Percentiles rank a stretch among this genome's conserved stretches.
Evolutionary conservation across 2,797 vertebrate species (phyloP).

Genomic region (Sphaeramia orbicularis): DNA sequence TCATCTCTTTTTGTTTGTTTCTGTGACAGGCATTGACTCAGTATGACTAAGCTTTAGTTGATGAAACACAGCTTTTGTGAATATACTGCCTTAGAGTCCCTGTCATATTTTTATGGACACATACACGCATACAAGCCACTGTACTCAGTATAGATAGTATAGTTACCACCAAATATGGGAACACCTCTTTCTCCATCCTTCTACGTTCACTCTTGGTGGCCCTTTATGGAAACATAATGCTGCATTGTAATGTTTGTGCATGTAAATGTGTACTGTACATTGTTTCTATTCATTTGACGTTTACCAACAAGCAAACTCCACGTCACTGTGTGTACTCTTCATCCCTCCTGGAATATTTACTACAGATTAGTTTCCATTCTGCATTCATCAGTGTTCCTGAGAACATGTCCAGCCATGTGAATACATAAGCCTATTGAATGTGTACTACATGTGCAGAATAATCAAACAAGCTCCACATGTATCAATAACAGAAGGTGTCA

Average conservation of each 20-base stretch:
- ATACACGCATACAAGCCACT: background rate
- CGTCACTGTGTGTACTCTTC: background rate
- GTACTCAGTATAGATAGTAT: too few relatives aligned
- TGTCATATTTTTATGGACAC: background rate
- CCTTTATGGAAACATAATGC: background rate
- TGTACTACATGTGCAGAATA: conserved; percentile 25
- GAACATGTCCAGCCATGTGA: conserved; percentile 45
- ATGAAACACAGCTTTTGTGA: conserved; percentile 24
- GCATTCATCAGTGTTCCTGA: conserved; percentile 34
- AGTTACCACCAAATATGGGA: too few relatives aligned
- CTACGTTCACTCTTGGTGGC: too few relatives aligned
- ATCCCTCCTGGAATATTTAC: conserved; percentile 18
- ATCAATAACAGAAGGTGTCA: conserved; percentile 41
- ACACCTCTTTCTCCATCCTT: too few relatives aligned
- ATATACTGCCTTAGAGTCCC: background rate
- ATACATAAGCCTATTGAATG: conserved; percentile 48
- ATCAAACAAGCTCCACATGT: conserved; percentile 19
- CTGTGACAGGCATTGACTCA: conserved; percentile 64
- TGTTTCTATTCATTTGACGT: conserved; percentile 30
- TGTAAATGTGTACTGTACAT: conserved; percentile 4
- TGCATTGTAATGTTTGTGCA: too few relatives aligned
- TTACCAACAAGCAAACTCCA: conserved; percentile 42
- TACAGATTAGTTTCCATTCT: conserved; percentile 51
- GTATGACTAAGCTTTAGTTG: conserved; percentile 46
- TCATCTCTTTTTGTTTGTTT: conserved; percentile 23